Base-by-base conservation (phyloP, 2,888 invertebrate genomes). In the Melanotus villosus region DNA sequence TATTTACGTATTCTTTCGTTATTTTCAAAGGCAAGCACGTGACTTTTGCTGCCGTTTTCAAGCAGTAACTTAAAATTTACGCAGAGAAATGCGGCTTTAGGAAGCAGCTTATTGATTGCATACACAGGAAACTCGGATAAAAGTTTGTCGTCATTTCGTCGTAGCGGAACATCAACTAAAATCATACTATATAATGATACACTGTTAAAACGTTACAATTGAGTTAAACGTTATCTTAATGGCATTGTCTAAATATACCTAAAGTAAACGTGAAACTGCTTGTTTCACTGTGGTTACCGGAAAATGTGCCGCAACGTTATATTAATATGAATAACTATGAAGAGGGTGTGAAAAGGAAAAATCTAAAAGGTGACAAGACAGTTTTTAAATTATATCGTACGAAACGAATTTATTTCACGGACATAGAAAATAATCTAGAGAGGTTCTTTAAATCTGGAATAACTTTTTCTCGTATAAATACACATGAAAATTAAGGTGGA, bases 91-190 rank as follows among this genome's bases (percentile, higher is more conserved):
- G 57, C 52, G 63, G 52, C 26, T 63, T 63, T 63, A 54, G 52
- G 63, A 54, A 63, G 63, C 26, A 63, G 54, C 63, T 63, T 63
- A 63, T 63, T 63, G 63, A 63, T 63, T 63, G 43, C 63, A 63
- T 43, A 54, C 43, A 63, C 63, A 38, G 52, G 63, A 63, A 63
- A 54, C 52, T 36, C 54, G 41, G 52, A 54, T 54, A 52, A 30
- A 52, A 54, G 26, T 63, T 54, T 63, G 63, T 54, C 63, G 18
- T 9, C 32, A 63, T 63, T 54, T 38, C 41, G 16, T 63, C 36
- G 26, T 54, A 54, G 54, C 54, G 63, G 63, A 63, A 50, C 54
- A 30, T 21, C 0, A 5, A 21, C 1, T 19, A 5, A 23, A 30
- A 23, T 1, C 9, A 12, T 26, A 14, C 50, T 26, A 23, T 19